Evolutionary conservation across 2,888 invertebrate species (phyloP), one percentile per base, ranked within the genome.

Genomic region (Cistogaster globosa): DNA sequence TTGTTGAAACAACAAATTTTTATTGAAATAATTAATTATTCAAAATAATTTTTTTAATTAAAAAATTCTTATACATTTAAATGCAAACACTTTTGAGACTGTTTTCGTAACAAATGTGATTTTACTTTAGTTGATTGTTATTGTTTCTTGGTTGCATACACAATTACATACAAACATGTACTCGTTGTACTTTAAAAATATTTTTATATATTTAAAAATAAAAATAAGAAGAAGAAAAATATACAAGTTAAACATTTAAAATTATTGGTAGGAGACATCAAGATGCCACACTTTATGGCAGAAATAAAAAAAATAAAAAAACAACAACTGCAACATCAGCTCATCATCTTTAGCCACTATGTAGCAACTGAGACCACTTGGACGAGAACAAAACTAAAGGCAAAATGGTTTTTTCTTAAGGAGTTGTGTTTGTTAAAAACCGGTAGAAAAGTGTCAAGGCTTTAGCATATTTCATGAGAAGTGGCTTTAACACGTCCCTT

Each of bases 391-490:
- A 42, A 42, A 42, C 32, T 42, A 42, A 42, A 42, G 42, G 1
- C 12, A 42, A 65, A 76, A 86, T 83, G 80, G 71, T 84, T 78
- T 18, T 81, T 81, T 69, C 74, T 86, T 76, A 51, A 48, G 36
- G 18, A 63, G 45, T 36, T 51, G 12, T 51, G 65, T 80, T 53
- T 22, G n/a, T 63, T n/a, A 53, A 72, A 83, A 80, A 83, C 83
- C 83, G 90, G 90, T 90, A 88, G 91, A 88, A 90, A 90, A 90
- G 90, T 90, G 91, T 90, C 90, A 91, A 90, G 90, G 90, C 90
- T 89, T 90, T 91, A 91, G 90, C 90, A 90, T 90, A 90, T 90
- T 90, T 91, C 90, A 90, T 90, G 90, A 90, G 90, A 90, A 90
- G 91, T 89, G 90, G 88, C 88, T 85, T 82, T 85, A 85, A 85